Evolutionary conservation across 2,888 invertebrate species (phyloP).

Genomic region (Philopedon plagiatum): DNA sequence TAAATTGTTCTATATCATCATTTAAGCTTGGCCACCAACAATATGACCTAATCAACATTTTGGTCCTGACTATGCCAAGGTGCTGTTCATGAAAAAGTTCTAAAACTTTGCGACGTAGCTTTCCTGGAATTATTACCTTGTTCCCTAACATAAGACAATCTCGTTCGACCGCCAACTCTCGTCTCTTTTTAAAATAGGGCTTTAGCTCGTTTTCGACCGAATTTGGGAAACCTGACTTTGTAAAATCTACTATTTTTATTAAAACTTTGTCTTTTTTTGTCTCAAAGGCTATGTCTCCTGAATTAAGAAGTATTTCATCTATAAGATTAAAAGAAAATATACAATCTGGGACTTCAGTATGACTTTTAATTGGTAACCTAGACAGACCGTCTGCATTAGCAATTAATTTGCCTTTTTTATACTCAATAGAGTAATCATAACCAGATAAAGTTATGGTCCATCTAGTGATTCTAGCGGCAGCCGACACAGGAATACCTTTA

Average conservation of each 20-base stretch:
- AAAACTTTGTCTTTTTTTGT: slow-evolving; percentile 12
- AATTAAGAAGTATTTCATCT: slow-evolving; percentile 24
- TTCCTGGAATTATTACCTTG: slow-evolving; percentile 19
- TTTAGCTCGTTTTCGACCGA: slow-evolving; percentile 13
- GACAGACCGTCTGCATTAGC: slow-evolving; percentile 8
- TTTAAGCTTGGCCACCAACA: slow-evolving; percentile 49
- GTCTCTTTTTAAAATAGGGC: slow-evolving; percentile 25
- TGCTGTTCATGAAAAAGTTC: slow-evolving; percentile 50
- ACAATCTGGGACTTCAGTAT: slow-evolving; percentile 6
- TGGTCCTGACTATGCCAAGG: slow-evolving; percentile 46
- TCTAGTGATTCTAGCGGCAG: slow-evolving; percentile 6
- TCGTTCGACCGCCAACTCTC: slow-evolving; percentile 29
- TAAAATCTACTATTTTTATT: slow-evolving; percentile 21
- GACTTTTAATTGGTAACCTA: not conserved
- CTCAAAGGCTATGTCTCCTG: slow-evolving; percentile 23
- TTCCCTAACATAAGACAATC: slow-evolving; percentile 31
- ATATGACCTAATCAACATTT: slow-evolving; percentile 44
- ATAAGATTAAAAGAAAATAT: slow-evolving; percentile 20
- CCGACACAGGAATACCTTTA: slow-evolving; percentile 2
- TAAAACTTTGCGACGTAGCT: slow-evolving; percentile 22
- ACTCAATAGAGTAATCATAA: not conserved
- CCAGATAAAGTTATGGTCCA: slow-evolving; percentile 1
- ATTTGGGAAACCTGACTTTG: slow-evolving; percentile 21
- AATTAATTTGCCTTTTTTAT: slow-evolving; percentile 5
- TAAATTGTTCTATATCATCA: slow-evolving; percentile 43